Base-by-base conservation (phyloP, 2,888 invertebrate species). In the Neocrepidodera transversa region DNA sequence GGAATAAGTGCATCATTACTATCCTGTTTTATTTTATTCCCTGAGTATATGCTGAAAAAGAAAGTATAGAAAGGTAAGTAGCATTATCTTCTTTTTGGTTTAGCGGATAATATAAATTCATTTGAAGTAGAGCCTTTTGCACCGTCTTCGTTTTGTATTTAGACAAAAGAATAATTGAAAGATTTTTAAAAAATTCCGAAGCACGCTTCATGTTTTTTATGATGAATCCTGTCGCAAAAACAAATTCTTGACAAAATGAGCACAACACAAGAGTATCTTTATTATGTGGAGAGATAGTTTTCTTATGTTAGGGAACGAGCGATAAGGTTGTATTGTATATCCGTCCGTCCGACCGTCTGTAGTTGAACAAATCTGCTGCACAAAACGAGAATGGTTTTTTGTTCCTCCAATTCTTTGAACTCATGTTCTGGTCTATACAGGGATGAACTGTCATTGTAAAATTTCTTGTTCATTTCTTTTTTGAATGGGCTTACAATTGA, bases 131-230 rank as follows among this genome's bases (percentile, higher is more conserved):
- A 32, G 11, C 32, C 35, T 20, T 36, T 28, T 6, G 17, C 8
- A 1, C 14, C 7, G 2, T 4, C 32, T 17, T 13, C 10, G 11
- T 17, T 8, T 35, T 17, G 36, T 16, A 5, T 10, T 4, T 10
- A 1, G 52, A 42, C 23, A 40, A 16, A 1, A 52, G 16, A 13
- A 43, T 53, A 10, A 53, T 30, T 2, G 53, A 42, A 23, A 53
- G 13, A 53, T 53, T 53, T 43, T 43, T 53, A 7, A 53, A 53
- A 26, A 42, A 53, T 51, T 38, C 51, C 6, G 38, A n/a, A 17
- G 38, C 6, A 1, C 32, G 16, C 10, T 17, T 6, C 8, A 49
- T 8, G n/a, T 51, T 23, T 35, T n/a, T 36, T 14, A 51, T 11
- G 26, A 36, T 51, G 16, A 51, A 51, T 10, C 36, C 51, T 23